These are phyloP conservation scores for Scomber japonicus DNA, from an alignment of 2,113 vertebrate species.

Conservation along the genomic window DNA sequence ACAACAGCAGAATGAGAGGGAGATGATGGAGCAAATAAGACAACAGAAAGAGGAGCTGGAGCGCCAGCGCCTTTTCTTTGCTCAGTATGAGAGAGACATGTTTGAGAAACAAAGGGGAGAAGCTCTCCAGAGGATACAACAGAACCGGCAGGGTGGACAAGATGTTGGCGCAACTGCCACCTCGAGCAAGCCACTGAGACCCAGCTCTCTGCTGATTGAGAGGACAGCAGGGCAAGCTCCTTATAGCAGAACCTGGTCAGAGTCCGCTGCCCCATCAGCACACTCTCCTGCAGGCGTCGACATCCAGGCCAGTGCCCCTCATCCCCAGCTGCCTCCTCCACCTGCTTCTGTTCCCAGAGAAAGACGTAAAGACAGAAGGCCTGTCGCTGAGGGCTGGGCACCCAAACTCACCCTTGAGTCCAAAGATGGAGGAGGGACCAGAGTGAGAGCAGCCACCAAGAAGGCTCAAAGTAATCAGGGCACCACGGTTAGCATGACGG, in stretches of 20 bases:
- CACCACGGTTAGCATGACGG: slow-evolving; percentile 73
- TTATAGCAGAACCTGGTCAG: slow-evolving; percentile 78
- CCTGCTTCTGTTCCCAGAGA: slow-evolving; percentile 74
- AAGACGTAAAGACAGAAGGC: slow-evolving; percentile 75
- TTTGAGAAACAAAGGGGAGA: slow-evolving; percentile 87
- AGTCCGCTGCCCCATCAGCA: slow-evolving; percentile 45
- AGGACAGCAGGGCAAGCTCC: slow-evolving; percentile 37
- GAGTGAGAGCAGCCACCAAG: slow-evolving; percentile 66
- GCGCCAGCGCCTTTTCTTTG: slow-evolving; percentile 87
- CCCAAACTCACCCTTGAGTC: slow-evolving; percentile 85
- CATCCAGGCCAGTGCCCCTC: slow-evolving; percentile 59
- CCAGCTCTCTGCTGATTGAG: slow-evolving; percentile 69
- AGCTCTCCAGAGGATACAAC: slow-evolving; percentile 85
- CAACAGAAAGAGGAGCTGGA: slow-evolving; percentile 93
- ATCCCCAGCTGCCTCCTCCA: slow-evolving; percentile 69
- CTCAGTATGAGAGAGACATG: slow-evolving; percentile 83
- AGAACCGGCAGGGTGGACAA: slow-evolving; percentile 73
- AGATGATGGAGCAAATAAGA: slow-evolving; percentile 98
- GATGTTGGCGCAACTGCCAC: slow-evolving; percentile 58
- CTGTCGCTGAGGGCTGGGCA: slow-evolving; percentile 78
- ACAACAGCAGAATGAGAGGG: slow-evolving; percentile 91
- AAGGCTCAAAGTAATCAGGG: slow-evolving; percentile 74
- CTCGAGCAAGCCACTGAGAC: slow-evolving; percentile 72
- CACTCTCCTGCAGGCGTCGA: slow-evolving; percentile 28
- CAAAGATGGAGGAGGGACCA: slow-evolving; percentile 82